Evolutionary conservation across 2,113 vertebrate genomes (phyloP).

Genomic region (Peromyscus californicus): DNA sequence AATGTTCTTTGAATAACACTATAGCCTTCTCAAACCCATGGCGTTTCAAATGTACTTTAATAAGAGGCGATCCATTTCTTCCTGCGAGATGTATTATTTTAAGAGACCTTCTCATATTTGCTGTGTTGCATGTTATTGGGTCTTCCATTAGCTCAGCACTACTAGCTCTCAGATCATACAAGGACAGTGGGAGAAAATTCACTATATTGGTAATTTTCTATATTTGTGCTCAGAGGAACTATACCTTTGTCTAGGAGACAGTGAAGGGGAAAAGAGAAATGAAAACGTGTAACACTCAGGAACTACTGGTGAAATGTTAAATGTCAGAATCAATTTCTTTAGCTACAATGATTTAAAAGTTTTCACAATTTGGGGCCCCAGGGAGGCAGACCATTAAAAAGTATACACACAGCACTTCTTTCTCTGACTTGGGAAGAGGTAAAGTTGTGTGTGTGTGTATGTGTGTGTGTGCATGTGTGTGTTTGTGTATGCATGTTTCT

Average conservation of each 20-base stretch:
- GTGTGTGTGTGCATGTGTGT: neutral
- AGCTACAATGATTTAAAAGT: conserved; percentile 35
- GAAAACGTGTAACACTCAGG: neutral
- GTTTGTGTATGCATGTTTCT: neutral
- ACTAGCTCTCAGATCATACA: conserved; percentile 46
- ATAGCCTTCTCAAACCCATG: conserved; percentile 39
- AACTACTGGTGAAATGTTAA: conserved; percentile 7
- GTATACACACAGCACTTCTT: neutral
- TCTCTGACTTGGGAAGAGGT: neutral
- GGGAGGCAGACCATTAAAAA: neutral
- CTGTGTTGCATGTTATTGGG: conserved; percentile 56
- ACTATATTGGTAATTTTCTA: conserved; percentile 21
- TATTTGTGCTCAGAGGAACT: conserved; percentile 13
- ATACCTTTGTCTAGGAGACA: neutral
- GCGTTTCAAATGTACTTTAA: conserved; percentile 78
- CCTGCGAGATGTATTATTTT: conserved; percentile 73
- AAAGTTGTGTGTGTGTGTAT: neutral
- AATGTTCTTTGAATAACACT: conserved; percentile 66
- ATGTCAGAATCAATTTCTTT: neutral
- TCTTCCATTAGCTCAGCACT: conserved; percentile 57
- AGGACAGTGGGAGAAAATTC: conserved; percentile 63
- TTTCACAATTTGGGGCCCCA: neutral
- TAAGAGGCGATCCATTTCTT: conserved; percentile 76
- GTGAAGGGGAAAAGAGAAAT: neutral
- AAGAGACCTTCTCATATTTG: conserved; percentile 67